Conservation (phyloP, 1,140 invertebrate species). For the Aphidius ervi region DNA sequence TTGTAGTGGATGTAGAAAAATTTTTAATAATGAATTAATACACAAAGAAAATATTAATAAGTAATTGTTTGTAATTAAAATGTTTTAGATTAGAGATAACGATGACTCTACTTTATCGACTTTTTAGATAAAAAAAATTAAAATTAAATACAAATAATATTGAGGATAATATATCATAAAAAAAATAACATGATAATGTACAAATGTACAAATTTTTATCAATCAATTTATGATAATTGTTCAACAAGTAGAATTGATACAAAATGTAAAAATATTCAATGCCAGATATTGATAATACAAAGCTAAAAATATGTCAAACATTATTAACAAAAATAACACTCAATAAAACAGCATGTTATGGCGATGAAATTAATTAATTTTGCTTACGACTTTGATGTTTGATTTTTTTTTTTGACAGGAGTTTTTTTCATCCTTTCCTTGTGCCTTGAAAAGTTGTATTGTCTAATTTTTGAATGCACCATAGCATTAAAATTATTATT, state of each 20-base stretch:
- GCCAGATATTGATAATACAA: conserved; percentile 36
- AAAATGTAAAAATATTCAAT: conserved; percentile 44
- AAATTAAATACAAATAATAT: conserved; percentile 33
- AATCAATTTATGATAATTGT: conserved; percentile 36
- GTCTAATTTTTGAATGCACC: too few relatives aligned
- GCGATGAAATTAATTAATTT: conserved; percentile 35
- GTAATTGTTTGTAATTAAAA: too few relatives aligned
- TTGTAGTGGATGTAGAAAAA: too few relatives aligned
- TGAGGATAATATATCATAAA: conserved; percentile 24
- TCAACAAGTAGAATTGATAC: conserved; percentile 41
- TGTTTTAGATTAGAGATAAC: too few relatives aligned
- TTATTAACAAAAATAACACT: conserved; percentile 46
- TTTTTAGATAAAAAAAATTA: conserved; percentile 46
- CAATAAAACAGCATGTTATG: conserved; percentile 45
- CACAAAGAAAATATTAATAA: too few relatives aligned
- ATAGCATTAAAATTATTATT: too few relatives aligned
- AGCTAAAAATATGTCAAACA: conserved; percentile 46
- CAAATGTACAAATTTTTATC: conserved; percentile 48
- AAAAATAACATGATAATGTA: conserved; percentile 21
- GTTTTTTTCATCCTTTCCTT: too few relatives aligned
- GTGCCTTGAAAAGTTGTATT: too few relatives aligned
- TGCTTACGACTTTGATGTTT: too few relatives aligned
- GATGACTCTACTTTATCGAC: too few relatives aligned
- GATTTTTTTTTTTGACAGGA: too few relatives aligned
- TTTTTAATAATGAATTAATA: too few relatives aligned